phyloP scores from a whole-genome alignment of 2,888 invertebrate genomes.

The Tetranychus truncatus region DNA sequence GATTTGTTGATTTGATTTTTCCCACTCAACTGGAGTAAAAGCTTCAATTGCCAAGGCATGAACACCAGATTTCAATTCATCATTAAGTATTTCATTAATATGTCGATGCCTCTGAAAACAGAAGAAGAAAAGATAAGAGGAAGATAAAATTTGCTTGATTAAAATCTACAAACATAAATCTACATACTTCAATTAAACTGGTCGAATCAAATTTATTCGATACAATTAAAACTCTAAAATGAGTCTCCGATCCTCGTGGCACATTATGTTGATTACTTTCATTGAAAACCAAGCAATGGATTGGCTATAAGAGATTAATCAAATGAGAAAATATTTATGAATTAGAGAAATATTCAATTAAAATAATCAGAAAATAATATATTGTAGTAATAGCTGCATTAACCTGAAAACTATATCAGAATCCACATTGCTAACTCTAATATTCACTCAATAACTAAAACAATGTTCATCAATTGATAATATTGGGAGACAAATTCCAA shows the following conservation, averaged over 20 bases:
- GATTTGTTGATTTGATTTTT: not conserved
- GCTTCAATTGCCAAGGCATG: slow-evolving; percentile 20
- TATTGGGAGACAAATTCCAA: too few species aligned
- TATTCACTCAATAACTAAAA: too few species aligned
- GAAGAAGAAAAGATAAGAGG: not conserved
- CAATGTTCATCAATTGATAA: too few species aligned
- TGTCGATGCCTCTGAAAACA: slow-evolving; percentile 18
- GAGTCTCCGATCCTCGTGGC: slow-evolving; percentile 18
- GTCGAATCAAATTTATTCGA: slow-evolving; percentile 15
- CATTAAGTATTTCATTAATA: slow-evolving; percentile 14
- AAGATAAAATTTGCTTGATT: too few species aligned
- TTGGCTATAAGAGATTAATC: slow-evolving; percentile 7
- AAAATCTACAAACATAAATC: not conserved
- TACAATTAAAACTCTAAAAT: slow-evolving; percentile 20
- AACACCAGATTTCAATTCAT: slow-evolving; percentile 10
- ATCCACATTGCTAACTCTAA: too few species aligned
- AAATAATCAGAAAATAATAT: too few species aligned
- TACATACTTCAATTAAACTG: slow-evolving; percentile 14
- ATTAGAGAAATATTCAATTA: too few species aligned
- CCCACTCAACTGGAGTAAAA: slow-evolving; percentile 18
- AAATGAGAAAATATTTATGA: not conserved
- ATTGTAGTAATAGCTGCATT: too few species aligned
- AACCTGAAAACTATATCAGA: too few species aligned
- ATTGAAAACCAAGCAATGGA: slow-evolving; percentile 16
- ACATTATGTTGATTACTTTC: slow-evolving; percentile 20